Base-by-base conservation (phyloP, 2,888 invertebrate genomes). In the Tortrix viridana region DNA sequence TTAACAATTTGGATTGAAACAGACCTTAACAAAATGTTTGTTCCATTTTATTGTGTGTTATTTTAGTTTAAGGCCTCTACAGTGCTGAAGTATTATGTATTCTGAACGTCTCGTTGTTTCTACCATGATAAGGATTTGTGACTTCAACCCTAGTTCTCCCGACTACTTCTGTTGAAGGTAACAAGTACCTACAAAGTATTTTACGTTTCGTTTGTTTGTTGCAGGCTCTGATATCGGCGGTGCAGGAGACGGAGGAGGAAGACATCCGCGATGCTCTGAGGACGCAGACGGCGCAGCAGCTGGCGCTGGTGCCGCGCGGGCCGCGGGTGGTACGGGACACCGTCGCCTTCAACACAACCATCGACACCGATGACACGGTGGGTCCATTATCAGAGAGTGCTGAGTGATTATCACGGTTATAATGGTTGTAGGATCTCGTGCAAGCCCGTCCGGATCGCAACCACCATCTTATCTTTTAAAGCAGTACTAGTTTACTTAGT, bases 341-440 rank as follows among this genome's bases (percentile, higher is more conserved):
- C 38, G 93, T 94, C 69, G 95, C 95, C 69, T 95, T 95, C 72
- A 95, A 95, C 73, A 97, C 97, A 82, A 96, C 96, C 56, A 94
- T 96, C 80, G 97, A 97, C 84, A 97, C 97, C 68, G 97, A 97
- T 92, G 96, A 97, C 78, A 96, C 95, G 67, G 93, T 94, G 72
- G 69, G 69, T 67, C n/a, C n/a, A 41, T n/a, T 5, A 4, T 32
- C 12, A 6, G 6, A 6, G 6, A 5, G 5, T 5, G 26, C 6
- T 6, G 26, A 26, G 4, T 26, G 6, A 26, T 26, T 26, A 6
- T 26, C 26, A 26, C 12, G 6, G 9, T 14, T 38, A 12, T n/a
- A n/a, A 14, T 38, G 38, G 12, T 38, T 38, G 56, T 65, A 56
- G 59, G 59, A 50, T 54, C 65, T 54, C 44, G 52, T 56, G 38